Base-by-base conservation (phyloP, 2,113 vertebrate genomes). In the Glaucomys volans region DNA sequence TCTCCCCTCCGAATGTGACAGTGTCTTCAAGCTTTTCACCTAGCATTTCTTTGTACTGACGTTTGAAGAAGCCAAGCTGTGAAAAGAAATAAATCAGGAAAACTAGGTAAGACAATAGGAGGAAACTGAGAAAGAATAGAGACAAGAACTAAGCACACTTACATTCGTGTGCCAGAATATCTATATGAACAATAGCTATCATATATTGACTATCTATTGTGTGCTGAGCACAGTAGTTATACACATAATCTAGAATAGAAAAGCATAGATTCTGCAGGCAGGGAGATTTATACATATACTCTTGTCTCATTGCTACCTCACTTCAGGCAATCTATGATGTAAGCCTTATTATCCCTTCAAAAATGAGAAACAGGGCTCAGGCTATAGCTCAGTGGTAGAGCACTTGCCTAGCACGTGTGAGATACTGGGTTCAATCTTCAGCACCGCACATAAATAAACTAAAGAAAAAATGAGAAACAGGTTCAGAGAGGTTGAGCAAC, bases 21-120 rank as follows among this genome's bases (percentile, higher is more conserved):
- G 22, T n/a, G 3, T 83, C 47, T 77, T 52, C 75, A 13, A 52
- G n/a, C 24, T 96, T 62, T 32, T 59, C 26, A 1, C 77, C 84
- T 44, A 99, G 96, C 98, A 99, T 98, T 1, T 98, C 57, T 57
- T 98, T 98, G 94, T 99, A 99, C 57, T 97, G 98, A 82, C 98
- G 99, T 94, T 99, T 99, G 97, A 99, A 99, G 97, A 99, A 99
- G 57, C 99, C 99, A 96, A 98, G 96, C 99, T 99, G 26, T 40
- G 74, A 85, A 50, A 72, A 75, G 40, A 95, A 87, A 17, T 80
- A 54, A 95, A 50, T 62, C 24, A 82, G 66, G 92, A 92, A 69
- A 80, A 16, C 32, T 59, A 75, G 35, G 80, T 97, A 11, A 96
- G 67, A 88, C n/a, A 40, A 1, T 62, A 74, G 64, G 83, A 87